Conservation (phyloP, 2,888 invertebrate genomes). For the Limnephilus lunatus region DNA sequence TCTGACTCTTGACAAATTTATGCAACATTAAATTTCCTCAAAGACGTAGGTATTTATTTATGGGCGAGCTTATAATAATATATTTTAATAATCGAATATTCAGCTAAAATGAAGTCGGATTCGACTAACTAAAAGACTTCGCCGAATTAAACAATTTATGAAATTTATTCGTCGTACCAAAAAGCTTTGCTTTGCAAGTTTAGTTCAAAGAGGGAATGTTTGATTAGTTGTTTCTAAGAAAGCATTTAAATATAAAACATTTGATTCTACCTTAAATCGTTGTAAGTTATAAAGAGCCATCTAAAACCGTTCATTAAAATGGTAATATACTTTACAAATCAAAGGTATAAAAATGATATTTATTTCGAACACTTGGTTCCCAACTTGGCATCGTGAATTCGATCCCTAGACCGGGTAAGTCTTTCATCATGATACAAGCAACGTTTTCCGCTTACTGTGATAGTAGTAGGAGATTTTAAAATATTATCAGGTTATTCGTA, state of each 20-base stretch:
- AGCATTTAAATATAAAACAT: neutral
- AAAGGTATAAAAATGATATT: too few species aligned
- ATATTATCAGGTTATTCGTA: too few species aligned
- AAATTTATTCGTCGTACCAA: neutral
- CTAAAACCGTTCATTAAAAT: neutral
- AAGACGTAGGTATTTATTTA: conserved; percentile 33
- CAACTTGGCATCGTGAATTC: too few species aligned
- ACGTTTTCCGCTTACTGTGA: too few species aligned
- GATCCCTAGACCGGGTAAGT: too few species aligned
- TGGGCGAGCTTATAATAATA: conserved; percentile 56
- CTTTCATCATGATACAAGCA: too few species aligned
- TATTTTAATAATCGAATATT: conserved; percentile 36
- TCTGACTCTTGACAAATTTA: conserved; percentile 65
- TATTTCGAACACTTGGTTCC: too few species aligned
- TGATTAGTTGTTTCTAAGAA: neutral
- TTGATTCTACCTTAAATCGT: neutral
- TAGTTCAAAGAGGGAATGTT: neutral
- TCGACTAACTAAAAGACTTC: neutral
- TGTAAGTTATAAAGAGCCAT: neutral
- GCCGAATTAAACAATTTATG: neutral
- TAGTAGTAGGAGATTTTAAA: too few species aligned
- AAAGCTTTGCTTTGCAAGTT: neutral
- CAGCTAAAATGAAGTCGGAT: neutral
- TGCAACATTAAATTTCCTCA: conserved; percentile 66
- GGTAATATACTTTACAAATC: too few species aligned